These are phyloP conservation scores for Xiphophorus couchianus DNA, from an alignment of 2,113 vertebrate genomes.

Conservation along the genomic window DNA sequence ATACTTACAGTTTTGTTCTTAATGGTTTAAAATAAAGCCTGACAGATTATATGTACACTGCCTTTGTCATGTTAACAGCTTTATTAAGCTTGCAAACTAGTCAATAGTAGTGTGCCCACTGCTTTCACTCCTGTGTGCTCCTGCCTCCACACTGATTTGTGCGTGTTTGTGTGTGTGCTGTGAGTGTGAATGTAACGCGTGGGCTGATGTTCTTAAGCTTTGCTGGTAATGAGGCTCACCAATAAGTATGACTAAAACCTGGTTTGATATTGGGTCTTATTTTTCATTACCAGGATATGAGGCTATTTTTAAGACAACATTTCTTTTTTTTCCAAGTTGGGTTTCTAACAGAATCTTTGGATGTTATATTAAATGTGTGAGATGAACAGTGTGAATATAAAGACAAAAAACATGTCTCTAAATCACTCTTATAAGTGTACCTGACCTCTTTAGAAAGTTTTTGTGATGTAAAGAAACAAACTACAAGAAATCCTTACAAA, in stretches of 20 bases:
- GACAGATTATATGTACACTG: not conserved
- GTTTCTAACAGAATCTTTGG: constrained; percentile 14
- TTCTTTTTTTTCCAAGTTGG: constrained; percentile 2
- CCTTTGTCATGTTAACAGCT: constrained; percentile 17
- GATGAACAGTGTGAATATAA: not conserved
- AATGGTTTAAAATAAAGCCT: not conserved
- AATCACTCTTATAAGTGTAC: not conserved
- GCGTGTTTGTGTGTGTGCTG: constrained; percentile 36
- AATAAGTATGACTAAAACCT: constrained; percentile 48
- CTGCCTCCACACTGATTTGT: constrained; percentile 51
- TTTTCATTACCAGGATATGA: constrained; percentile 15
- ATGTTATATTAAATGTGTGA: not conserved
- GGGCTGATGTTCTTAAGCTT: constrained; percentile 56
- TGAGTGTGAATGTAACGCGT: constrained; percentile 46
- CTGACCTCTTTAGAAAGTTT: not conserved
- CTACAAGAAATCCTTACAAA: not conserved
- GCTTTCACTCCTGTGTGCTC: constrained; percentile 45
- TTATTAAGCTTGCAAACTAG: constrained; percentile 21
- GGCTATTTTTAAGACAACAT: constrained; percentile 21
- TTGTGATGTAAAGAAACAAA: not conserved
- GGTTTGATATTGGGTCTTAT: constrained; percentile 41
- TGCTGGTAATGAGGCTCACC: constrained; percentile 43
- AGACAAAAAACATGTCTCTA: not conserved
- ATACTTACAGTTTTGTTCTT: not conserved
- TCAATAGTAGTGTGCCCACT: constrained; percentile 40